phyloP scores from a whole-genome alignment of 2,113 vertebrate species.

The Apteryx owenii region DNA sequence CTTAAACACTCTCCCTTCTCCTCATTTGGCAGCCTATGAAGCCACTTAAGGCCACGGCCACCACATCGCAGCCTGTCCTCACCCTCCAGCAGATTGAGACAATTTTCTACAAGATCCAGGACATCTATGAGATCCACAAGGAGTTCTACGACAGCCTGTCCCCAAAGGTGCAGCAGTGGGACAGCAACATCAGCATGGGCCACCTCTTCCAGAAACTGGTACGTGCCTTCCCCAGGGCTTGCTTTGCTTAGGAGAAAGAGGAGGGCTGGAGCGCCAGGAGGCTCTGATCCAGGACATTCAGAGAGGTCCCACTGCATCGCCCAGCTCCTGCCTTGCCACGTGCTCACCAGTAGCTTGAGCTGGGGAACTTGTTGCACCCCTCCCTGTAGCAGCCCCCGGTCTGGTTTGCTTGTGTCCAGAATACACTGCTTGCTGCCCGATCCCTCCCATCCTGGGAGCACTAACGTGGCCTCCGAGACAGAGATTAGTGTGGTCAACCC shows the following conservation, averaged over 20 bases:
- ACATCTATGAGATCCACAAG: slow-evolving; percentile 97
- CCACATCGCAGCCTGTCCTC: slow-evolving; percentile 95
- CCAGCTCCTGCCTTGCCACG: background rate
- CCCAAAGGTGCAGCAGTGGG: slow-evolving; percentile 95
- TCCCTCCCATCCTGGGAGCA: fast-evolving
- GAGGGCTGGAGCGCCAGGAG: background rate
- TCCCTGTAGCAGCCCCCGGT: background rate
- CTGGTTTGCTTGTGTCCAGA: too few relatives aligned
- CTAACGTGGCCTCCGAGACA: too few relatives aligned
- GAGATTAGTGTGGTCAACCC: too few relatives aligned
- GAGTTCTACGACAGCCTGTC: slow-evolving; percentile 94
- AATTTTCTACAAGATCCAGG: slow-evolving; percentile 98
- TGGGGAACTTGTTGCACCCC: background rate
- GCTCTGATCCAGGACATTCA: too few relatives aligned
- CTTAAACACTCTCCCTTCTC: background rate
- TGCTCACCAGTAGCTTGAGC: background rate
- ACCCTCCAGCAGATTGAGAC: slow-evolving; percentile 95
- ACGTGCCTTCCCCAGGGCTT: slow-evolving; percentile 31
- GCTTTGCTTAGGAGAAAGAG: background rate
- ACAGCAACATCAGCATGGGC: slow-evolving; percentile 92
- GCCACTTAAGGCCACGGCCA: slow-evolving; percentile 94
- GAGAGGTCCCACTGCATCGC: fast-evolving
- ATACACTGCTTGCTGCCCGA: background rate
- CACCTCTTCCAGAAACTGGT: slow-evolving; percentile 99
- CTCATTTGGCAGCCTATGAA: slow-evolving; percentile 88